Evolutionary conservation across 2,888 invertebrate species (phyloP).

Genomic region (Scrobipalpa atriplicella): DNA sequence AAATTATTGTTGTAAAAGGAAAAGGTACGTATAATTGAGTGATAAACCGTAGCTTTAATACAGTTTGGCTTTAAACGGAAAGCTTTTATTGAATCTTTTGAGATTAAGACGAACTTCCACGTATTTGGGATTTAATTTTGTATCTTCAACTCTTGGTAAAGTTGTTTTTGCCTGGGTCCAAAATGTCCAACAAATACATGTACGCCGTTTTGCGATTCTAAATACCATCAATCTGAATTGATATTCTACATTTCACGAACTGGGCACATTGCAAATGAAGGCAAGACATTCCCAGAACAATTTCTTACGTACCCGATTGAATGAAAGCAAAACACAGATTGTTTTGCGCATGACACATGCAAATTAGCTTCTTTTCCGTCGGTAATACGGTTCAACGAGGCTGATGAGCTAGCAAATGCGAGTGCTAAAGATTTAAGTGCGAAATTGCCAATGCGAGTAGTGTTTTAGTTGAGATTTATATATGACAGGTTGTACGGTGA

Average conservation of each 20-base stretch:
- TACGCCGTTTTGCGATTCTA: background rate
- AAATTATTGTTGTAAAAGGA: conserved; percentile 26
- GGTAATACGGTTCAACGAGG: conserved; percentile 50
- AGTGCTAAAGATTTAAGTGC: conserved; percentile 64
- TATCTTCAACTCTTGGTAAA: background rate
- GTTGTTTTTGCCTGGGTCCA: background rate
- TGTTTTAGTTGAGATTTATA: conserved; percentile 77
- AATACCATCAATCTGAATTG: background rate
- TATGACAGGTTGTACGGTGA: conserved; percentile 56
- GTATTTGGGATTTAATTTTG: background rate
- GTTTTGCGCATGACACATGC: conserved; percentile 43
- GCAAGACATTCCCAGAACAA: conserved; percentile 65
- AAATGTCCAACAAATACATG: background rate
- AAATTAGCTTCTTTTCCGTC: conserved; percentile 49
- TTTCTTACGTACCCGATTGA: conserved; percentile 61
- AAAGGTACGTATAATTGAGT: conserved; percentile 33
- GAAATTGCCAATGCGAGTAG: conserved; percentile 60
- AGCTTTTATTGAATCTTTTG: background rate
- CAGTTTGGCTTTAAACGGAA: background rate
- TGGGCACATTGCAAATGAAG: conserved; percentile 56
- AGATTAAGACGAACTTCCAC: background rate
- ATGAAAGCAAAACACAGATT: conserved; percentile 49
- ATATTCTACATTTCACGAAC: conserved; percentile 51
- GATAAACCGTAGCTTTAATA: conserved; percentile 22
- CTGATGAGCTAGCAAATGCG: conserved; percentile 33